Percentiles rank a stretch among this genome's conserved stretches.
Conservation (phyloP, 1,140 invertebrate species). For the Papilio dardanus region DNA sequence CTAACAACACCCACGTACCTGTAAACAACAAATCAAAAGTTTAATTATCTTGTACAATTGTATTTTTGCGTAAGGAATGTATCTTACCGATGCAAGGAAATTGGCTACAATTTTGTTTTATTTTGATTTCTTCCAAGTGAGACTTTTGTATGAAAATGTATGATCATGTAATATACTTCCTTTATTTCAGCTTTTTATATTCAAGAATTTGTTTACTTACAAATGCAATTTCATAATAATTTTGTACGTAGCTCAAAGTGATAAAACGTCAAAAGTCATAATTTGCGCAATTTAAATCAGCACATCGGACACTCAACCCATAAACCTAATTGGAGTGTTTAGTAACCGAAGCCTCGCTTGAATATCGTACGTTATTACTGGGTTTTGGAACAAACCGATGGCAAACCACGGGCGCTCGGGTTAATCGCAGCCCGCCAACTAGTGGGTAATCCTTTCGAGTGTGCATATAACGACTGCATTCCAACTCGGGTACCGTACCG, state of each 20-base stretch:
- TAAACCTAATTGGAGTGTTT: slow-evolving; percentile 32
- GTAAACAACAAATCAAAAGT: slow-evolving; percentile 49
- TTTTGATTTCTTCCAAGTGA: too few species aligned
- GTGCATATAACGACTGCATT: slow-evolving; percentile 72
- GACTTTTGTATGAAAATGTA: too few species aligned
- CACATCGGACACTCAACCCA: slow-evolving; percentile 10
- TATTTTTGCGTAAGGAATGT: neutral
- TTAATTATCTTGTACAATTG: slow-evolving; percentile 37
- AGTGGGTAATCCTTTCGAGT: slow-evolving; percentile 74
- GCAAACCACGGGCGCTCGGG: slow-evolving; percentile 61
- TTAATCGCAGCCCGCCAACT: slow-evolving; percentile 70
- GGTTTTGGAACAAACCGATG: slow-evolving; percentile 67
- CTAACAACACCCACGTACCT: slow-evolving; percentile 77
- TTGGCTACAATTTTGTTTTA: too few species aligned
- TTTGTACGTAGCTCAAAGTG: neutral
- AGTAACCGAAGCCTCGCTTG: slow-evolving; percentile 31
- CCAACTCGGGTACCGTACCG: slow-evolving; percentile 42
- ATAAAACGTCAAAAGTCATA: neutral
- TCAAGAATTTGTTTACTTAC: too few species aligned
- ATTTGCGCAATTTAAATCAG: slow-evolving; percentile 3
- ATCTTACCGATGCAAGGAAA: too few species aligned
- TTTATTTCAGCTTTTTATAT: too few species aligned
- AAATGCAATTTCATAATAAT: too few species aligned
- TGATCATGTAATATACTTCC: too few species aligned
- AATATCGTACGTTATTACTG: slow-evolving; percentile 43